Percentiles rank a stretch among this genome's conserved stretches.
phyloP scores from a whole-genome alignment of 30 jellyfish, hydroid and myxozoan species.

The Aurelia sp. region DNA sequence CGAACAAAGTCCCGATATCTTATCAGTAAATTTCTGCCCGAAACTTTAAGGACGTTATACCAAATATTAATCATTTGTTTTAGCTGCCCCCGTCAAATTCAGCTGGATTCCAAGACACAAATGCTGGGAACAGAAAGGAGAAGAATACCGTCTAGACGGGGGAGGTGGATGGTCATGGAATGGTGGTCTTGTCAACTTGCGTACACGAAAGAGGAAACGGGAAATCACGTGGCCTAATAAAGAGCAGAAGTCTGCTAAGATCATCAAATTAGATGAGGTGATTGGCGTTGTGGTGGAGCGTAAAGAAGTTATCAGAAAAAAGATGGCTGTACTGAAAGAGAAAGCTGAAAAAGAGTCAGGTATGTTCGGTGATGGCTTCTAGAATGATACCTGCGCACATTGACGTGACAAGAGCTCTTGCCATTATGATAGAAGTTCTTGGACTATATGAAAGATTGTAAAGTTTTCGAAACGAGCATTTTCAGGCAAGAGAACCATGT shows the following conservation, averaged over 20 bases:
- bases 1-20: neutral
- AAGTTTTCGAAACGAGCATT: too few relatives aligned
- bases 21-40: too few relatives aligned
- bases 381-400: too few relatives aligned
- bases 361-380: neutral
- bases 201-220: conserved; percentile 57
- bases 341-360: conserved; percentile 15
- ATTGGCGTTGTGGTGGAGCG: conserved; percentile 59
- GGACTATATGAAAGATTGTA: too few relatives aligned
- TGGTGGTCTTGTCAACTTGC: conserved; percentile 40
- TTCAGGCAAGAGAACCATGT: too few relatives aligned
- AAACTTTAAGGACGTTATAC: neutral
- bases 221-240: conserved; percentile 59
- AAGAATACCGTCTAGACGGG: conserved; percentile 86
- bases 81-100: conserved; percentile 90
- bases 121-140: conserved; percentile 96
- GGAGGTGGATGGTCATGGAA: conserved; percentile 95
- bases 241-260: conserved; percentile 47
- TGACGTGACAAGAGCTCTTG: too few relatives aligned
- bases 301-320: conserved; percentile 33
- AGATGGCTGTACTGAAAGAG: neutral
- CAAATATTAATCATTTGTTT: neutral
- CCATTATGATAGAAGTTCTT: too few relatives aligned
- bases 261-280: conserved; percentile 43
- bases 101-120: conserved; percentile 95